Evolutionary conservation across 2,113 vertebrate species (phyloP), one percentile per base, ranked within the genome.

Genomic region (Gyps fulvus): DNA sequence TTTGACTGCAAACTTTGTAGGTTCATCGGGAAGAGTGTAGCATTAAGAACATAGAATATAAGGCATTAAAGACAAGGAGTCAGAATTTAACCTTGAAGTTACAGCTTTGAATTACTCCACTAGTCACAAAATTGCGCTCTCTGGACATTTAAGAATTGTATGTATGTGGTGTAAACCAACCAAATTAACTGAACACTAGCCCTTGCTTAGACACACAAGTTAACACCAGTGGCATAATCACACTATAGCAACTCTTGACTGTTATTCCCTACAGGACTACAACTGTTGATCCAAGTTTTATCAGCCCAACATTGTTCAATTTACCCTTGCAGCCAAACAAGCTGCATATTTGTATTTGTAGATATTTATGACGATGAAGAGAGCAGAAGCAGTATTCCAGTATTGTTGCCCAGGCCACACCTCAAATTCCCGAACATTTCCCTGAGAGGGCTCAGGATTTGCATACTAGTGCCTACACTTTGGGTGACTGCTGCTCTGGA

Each of bases 61-160:
- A 13, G 16, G 31, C 21, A 76, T 50, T 80, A 58, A 93, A 72
- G 13, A 61, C 2, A 18, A 58, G 12, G 36, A 26, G 26, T 40
- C 34, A 43, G 19, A 47, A 67, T 72, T 71, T 67, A 55, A 72
- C 43, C 38, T 72, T 76, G 47, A 54, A 79, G 36, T 61, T 52
- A 67, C 0, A 0, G 32, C 21, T 69, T 26, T 59, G 42, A 50
- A 50, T 61, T 57, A 65, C 17, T 76, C 25, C 72, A 27, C 10
- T 57, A 16, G 43, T 76, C 42, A 80, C 31, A 80, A 18, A 80
- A 20, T 16, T 59, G 27, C 36, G 71, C 6, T 16, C 15, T 71
- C n/a, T 67, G n/a, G 34, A 45, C 38, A 72, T 80, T 74, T 50
- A 72, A 76, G 11, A 94, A 55, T 21, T 54, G 9, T 34, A 9